A percentile compares a stretch with the other conserved stretches of the same genome.
phyloP scores from a whole-genome alignment of 1,140 invertebrate genomes.

The Telenomus remus region DNA sequence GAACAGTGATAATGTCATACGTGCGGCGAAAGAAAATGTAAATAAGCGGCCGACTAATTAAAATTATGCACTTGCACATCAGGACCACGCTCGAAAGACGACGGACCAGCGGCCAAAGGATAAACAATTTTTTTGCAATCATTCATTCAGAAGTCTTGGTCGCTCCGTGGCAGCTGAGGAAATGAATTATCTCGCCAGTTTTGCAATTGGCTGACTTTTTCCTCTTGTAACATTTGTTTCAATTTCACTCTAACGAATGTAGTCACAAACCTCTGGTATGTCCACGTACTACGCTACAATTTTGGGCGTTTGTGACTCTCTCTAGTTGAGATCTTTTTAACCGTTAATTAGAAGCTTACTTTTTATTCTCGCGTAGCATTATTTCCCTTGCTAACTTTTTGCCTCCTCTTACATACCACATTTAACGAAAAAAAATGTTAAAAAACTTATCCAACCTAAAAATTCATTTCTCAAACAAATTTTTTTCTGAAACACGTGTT shows the following conservation, averaged over 20 bases:
- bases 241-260: constrained; percentile 4
- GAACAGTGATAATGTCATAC: constrained; percentile 28
- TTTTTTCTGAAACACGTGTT: neutral
- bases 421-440: constrained; percentile 23
- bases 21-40: constrained; percentile 19
- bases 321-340: constrained; percentile 35
- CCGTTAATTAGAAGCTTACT: constrained; percentile 42
- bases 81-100: neutral
- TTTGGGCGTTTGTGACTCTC: constrained; percentile 16
- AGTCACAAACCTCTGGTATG: constrained; percentile 11
- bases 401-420: neutral
- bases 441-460: neutral
- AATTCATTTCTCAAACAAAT: too few species aligned
- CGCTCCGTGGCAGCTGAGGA: neutral
- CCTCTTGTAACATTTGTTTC: constrained; percentile 30
- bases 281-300: constrained; percentile 10
- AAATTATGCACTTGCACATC: constrained; percentile 19
- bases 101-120: neutral
- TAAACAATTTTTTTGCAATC: constrained; percentile 29
- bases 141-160: constrained; percentile 21
- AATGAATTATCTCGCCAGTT: constrained; percentile 26
- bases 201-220: constrained; percentile 21
- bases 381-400: constrained; percentile 22
- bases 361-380: constrained; percentile 21
- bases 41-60: constrained; percentile 23